These are phyloP conservation scores for Trididemnum miniatum DNA, from an alignment of 23 tunicate genomes.

Conservation along the genomic window DNA sequence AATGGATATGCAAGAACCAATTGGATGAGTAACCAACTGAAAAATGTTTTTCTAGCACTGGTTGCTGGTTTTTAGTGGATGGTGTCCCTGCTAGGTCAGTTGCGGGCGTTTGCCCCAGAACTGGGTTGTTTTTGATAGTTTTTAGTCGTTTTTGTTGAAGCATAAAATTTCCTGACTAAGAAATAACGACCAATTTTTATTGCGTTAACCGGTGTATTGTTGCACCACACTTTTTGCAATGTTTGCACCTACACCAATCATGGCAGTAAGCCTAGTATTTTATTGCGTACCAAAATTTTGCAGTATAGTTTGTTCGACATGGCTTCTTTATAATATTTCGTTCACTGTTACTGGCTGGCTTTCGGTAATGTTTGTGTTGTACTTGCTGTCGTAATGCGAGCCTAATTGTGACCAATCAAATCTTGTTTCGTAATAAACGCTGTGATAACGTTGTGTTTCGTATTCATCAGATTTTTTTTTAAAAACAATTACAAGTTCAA, in stretches of 20 bases:
- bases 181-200: not conserved
- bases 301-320: not conserved
- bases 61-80: not conserved
- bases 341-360: slow-evolving; percentile 9
- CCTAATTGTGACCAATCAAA: slow-evolving; percentile 4
- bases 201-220: not conserved
- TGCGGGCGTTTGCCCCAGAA: no score
- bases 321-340: no score
- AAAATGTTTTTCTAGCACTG: not conserved
- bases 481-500: not conserved
- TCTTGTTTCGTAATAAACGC: slow-evolving; percentile 14
- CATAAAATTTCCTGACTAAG: not conserved
- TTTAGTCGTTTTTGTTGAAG: not conserved
- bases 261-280: not conserved
- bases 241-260: not conserved
- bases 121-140: not conserved
- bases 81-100: not conserved
- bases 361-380: not conserved
- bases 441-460: not conserved
- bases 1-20: slow-evolving; percentile 6
- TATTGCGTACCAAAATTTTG: slow-evolving; percentile 18
- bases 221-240: not conserved
- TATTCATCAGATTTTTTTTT: no score
- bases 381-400: not conserved
- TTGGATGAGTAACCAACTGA: not conserved